Conservation (phyloP, 2,888 invertebrate species). For the Pecten maximus region DNA sequence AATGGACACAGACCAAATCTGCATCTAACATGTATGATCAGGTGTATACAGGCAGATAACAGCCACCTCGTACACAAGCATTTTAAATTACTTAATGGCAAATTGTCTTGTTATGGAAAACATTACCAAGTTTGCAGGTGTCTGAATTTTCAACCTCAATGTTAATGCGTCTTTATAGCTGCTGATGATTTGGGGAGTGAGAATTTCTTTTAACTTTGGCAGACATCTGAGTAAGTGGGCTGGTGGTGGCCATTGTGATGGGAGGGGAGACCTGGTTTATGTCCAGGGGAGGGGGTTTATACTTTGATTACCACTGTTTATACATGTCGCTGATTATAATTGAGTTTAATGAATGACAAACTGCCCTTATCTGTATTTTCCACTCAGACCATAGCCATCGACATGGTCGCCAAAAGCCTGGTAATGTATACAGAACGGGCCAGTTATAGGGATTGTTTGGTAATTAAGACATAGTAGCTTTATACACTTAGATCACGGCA, state of each 20-base stretch:
- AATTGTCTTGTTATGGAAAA: conserved; percentile 32
- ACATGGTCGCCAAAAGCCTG: conserved; percentile 11
- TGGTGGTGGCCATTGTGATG: not conserved
- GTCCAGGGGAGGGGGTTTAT: not conserved
- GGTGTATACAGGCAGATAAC: not conserved
- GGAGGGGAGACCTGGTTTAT: not conserved
- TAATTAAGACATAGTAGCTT: conserved; percentile 13
- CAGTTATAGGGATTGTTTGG: not conserved
- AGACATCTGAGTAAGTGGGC: not conserved
- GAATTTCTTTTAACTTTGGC: not conserved
- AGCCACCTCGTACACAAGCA: conserved; percentile 8
- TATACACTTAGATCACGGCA: conserved; percentile 9
- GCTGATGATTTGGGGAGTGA: not conserved
- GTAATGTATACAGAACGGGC: conserved; percentile 2
- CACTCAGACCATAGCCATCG: not conserved
- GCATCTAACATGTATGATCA: not conserved
- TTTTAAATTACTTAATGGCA: conserved; percentile 33
- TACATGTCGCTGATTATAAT: conserved; percentile 30
- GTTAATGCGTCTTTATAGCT: not conserved
- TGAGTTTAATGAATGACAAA: conserved; percentile 31
- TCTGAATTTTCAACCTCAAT: not conserved
- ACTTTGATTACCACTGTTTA: not conserved
- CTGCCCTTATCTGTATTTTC: not conserved
- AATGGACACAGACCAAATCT: not conserved
- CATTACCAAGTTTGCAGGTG: conserved; percentile 18